Conservation (phyloP, 30 jellyfish, hydroid and myxozoan species). For the Chironex yamaguchii region DNA sequence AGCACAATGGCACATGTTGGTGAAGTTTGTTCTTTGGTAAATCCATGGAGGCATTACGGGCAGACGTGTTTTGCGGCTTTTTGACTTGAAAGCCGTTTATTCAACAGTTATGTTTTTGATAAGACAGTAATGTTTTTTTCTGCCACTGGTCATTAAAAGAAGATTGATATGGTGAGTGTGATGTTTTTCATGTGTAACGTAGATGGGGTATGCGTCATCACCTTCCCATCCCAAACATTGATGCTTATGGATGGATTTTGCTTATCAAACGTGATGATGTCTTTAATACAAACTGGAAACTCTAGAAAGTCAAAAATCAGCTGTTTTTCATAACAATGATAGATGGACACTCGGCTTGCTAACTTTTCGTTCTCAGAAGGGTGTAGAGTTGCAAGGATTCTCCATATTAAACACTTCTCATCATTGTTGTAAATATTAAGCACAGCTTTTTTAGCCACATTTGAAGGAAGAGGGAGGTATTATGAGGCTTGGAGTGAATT, state of each 20-base stretch:
- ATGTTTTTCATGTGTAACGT: conserved; percentile 39
- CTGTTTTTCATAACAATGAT: conserved; percentile 10
- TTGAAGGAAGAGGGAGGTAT: too few relatives aligned
- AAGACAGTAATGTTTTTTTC: conserved; percentile 40
- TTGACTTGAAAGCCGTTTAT: neutral
- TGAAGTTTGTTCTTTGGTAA: conserved; percentile 1
- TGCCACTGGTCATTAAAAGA: conserved; percentile 32
- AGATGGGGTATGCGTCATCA: conserved; percentile 33
- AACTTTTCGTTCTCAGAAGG: too few relatives aligned
- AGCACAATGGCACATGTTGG: conserved; percentile 27
- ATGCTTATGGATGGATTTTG: conserved; percentile 11
- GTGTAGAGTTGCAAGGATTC: too few relatives aligned
- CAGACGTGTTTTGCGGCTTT: conserved; percentile 19
- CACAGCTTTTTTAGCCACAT: too few relatives aligned
- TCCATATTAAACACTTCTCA: too few relatives aligned
- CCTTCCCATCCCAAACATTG: conserved; percentile 39
- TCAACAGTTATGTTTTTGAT: conserved; percentile 5
- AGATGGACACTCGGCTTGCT: conserved; percentile 19
- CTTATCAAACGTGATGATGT: conserved; percentile 16
- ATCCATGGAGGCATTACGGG: conserved; percentile 59
- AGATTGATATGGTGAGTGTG: too few relatives aligned
- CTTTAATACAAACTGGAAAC: conserved; percentile 48
- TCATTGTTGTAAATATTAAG: conserved; percentile 34
- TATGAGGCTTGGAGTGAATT: too few relatives aligned
- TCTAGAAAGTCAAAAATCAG: conserved; percentile 46